These are phyloP conservation scores for Panagrolaimus sp. DNA, from an alignment of 1,140 invertebrate genomes.

Conservation along the genomic window DNA sequence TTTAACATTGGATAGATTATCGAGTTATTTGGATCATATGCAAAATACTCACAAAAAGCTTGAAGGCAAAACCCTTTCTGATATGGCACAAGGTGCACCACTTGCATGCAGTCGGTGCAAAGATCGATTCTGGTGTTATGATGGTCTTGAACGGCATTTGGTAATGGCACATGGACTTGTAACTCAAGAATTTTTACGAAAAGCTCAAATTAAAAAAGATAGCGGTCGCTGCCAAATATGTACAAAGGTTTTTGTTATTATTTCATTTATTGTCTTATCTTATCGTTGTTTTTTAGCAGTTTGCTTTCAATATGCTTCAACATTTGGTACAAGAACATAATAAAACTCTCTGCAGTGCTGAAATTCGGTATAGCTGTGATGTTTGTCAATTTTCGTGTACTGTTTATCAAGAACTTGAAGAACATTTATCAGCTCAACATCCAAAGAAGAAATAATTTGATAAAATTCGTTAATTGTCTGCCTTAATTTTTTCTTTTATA, in stretches of 20 bases:
- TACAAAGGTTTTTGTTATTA: conserved; percentile 65
- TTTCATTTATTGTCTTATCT: not conserved
- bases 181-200: conserved; percentile 87
- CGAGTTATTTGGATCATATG: not conserved
- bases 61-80: not conserved
- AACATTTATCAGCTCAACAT: conserved; percentile 1
- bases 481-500: too few species aligned
- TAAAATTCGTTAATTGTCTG: too few species aligned
- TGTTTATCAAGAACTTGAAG: conserved; percentile 10
- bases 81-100: not conserved
- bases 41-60: conserved; percentile 11
- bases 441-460: not conserved
- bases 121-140: conserved; percentile 7
- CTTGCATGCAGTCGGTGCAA: conserved; percentile 14
- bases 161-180: conserved; percentile 84
- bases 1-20: not conserved
- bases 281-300: conserved; percentile 5
- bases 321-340: not conserved
- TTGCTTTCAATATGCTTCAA: conserved; percentile 11
- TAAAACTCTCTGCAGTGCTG: conserved; percentile 10
- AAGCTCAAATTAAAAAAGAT: conserved; percentile 86
- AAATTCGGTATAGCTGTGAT: conserved; percentile 13
- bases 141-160: conserved; percentile 72
- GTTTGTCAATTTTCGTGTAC: conserved; percentile 16
- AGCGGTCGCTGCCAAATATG: conserved; percentile 84